A percentile compares a stretch with the other conserved stretches of the same genome.
phyloP scores from a whole-genome alignment of 2,888 invertebrate genomes.

The Melanophora roralis region DNA sequence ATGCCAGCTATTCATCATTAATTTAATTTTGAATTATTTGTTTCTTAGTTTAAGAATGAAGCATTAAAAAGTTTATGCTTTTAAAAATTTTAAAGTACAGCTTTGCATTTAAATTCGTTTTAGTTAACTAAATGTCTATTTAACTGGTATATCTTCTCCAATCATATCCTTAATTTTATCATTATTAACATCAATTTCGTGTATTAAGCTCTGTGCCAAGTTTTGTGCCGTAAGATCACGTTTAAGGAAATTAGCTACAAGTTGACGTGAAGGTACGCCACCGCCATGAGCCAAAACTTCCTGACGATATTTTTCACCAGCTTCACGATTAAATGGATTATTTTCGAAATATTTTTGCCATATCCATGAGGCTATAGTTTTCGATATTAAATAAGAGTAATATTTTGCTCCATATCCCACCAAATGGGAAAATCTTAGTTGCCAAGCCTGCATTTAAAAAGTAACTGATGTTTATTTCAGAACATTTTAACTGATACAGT shows the following conservation, averaged over 20 bases:
- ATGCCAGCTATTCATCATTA: slow-evolving; percentile 79
- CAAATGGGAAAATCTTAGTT: slow-evolving; percentile 95
- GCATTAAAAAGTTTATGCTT: slow-evolving; percentile 21
- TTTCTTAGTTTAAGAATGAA: slow-evolving; percentile 43
- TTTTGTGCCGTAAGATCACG: slow-evolving; percentile 86
- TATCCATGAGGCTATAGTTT: slow-evolving; percentile 93
- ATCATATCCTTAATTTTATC: slow-evolving; percentile 76
- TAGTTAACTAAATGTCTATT: too few relatives aligned
- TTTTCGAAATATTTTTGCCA: slow-evolving; percentile 92
- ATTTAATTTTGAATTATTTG: not conserved
- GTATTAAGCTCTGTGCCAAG: slow-evolving; percentile 88
- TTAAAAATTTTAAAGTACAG: not conserved
- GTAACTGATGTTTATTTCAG: too few relatives aligned
- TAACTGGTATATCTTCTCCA: slow-evolving; percentile 1
- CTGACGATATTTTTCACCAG: slow-evolving; percentile 87
- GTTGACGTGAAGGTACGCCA: slow-evolving; percentile 86
- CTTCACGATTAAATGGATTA: slow-evolving; percentile 86
- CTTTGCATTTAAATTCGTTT: too few relatives aligned
- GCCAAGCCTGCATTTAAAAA: slow-evolving; percentile 86
- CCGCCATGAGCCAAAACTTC: slow-evolving; percentile 92
- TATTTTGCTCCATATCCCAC: slow-evolving; percentile 99
- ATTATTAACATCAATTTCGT: slow-evolving; percentile 83
- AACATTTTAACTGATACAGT: too few relatives aligned
- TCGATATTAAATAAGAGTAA: slow-evolving; percentile 97
- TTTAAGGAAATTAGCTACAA: slow-evolving; percentile 88